Evolutionary conservation across 92 coral and sea anemone species (phyloP), one percentile per base, ranked within the genome.

Genomic region (Umimayanthus kanabou): DNA sequence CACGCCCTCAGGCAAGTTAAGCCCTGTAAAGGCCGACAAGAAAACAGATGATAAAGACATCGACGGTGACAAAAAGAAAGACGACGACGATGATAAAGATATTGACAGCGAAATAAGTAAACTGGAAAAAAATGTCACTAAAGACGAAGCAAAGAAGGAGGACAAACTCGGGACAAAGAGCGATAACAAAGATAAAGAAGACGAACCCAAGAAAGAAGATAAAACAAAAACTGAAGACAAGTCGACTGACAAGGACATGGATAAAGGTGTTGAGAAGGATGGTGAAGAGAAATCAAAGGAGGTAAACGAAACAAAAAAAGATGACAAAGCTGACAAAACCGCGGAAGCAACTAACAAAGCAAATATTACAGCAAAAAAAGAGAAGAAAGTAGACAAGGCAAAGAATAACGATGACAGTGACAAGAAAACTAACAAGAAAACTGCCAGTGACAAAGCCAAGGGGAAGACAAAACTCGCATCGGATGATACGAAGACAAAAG

Each of bases 11-110:
- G 58, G 58, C 14, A 53, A 53, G 58, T 4, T 53, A 13, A 53
- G 58, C 14, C 58, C 87, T 33, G 43, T 83, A 3, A 33, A 83
- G 43, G 87, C 87, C 22, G 43, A 47, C 15, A 40, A 53, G 66
- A 70, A 70, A 70, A 49, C 55, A 83, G 77, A 83, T 15, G 78
- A 83, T 18, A 82, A 82, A 42, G 42, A 50, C 1, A 82, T 39
- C 39, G 13, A 33, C 50, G 39, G 45, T 16, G 79, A 39, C 0
- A 61, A 61, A 22, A 23, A 2, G 69, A 61, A 18, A 61, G 42
- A 72, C 15, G 16, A 26, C 40, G 76, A 72, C 16, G 47, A 53
- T 72, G 76, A 72, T 11, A 72, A 72, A 29, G 40, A 72, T 20
- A 72, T 72, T 28, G 76, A 72, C 18, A 33, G 5, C 22, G 76